A percentile compares a stretch with the other conserved stretches of the same genome.
phyloP scores from a whole-genome alignment of 2,113 vertebrate species.

The Calyptomena viridis region DNA sequence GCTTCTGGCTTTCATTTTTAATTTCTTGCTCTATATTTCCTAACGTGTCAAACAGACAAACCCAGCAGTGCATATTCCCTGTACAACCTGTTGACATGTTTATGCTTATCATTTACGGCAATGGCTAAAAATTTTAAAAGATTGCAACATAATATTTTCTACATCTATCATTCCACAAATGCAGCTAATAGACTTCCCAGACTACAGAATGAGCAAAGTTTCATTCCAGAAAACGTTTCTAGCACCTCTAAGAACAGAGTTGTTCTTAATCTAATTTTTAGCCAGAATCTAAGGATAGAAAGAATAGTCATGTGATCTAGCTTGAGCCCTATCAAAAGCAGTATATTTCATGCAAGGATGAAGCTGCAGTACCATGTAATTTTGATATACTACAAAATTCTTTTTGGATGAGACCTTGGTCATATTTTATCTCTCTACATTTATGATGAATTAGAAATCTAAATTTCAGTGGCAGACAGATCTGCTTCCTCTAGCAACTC shows the following conservation, averaged over 20 bases:
- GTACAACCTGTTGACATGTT: not conserved
- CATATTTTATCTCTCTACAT: not conserved
- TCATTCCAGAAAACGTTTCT: not conserved
- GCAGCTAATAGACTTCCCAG: not conserved
- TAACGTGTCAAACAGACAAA: conserved; percentile 44
- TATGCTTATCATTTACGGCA: not conserved
- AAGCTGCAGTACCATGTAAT: not conserved
- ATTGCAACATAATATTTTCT: not conserved
- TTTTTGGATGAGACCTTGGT: not conserved
- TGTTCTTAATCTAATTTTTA: not conserved
- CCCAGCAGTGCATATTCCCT: not conserved
- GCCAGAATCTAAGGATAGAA: not conserved
- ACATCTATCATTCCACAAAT: not conserved
- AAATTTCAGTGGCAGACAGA: not conserved
- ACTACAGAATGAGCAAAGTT: not conserved
- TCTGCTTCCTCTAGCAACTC: not conserved
- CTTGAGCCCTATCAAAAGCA: not conserved
- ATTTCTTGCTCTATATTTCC: conserved; percentile 25
- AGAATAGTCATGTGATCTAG: not conserved
- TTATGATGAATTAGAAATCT: not conserved
- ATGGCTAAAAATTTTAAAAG: not conserved
- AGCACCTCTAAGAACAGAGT: not conserved
- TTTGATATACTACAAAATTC: not conserved
- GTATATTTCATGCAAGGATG: not conserved
- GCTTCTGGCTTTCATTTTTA: conserved; percentile 2